Percentiles rank a stretch among this genome's conserved stretches.
Conservation (phyloP, 2,888 invertebrate genomes). For the Diogma glabrata region DNA sequence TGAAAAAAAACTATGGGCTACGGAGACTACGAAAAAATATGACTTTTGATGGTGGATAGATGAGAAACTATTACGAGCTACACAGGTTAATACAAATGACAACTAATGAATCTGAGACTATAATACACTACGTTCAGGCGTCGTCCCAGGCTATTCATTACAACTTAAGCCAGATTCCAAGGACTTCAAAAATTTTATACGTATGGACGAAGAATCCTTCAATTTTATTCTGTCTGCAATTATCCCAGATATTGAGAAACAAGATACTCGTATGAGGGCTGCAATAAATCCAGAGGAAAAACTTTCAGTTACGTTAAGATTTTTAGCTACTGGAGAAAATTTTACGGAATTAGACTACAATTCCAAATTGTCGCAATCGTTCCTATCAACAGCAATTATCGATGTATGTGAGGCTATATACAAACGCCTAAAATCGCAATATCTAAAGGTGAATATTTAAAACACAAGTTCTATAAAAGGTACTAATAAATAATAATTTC, state of each 20-base stretch:
- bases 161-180: neutral
- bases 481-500: conserved; percentile 1
- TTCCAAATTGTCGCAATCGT: neutral
- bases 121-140: no score
- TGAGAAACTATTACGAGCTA: no score
- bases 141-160: neutral
- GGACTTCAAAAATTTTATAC: neutral
- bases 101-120: no score
- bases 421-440: neutral
- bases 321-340: neutral
- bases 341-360: neutral
- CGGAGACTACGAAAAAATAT: no score
- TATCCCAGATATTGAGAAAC: neutral
- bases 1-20: no score
- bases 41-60: no score
- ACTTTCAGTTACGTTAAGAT: neutral
- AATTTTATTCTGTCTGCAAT: neutral
- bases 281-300: neutral
- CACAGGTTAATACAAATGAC: no score
- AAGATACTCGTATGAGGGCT: neutral
- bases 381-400: neutral
- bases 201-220: neutral
- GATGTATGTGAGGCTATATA: neutral
- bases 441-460: neutral
- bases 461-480: neutral